Evolutionary conservation across 1,140 invertebrate genomes (phyloP), one percentile per base, ranked within the genome.

Genomic region (Drosophila nannoptera): DNA sequence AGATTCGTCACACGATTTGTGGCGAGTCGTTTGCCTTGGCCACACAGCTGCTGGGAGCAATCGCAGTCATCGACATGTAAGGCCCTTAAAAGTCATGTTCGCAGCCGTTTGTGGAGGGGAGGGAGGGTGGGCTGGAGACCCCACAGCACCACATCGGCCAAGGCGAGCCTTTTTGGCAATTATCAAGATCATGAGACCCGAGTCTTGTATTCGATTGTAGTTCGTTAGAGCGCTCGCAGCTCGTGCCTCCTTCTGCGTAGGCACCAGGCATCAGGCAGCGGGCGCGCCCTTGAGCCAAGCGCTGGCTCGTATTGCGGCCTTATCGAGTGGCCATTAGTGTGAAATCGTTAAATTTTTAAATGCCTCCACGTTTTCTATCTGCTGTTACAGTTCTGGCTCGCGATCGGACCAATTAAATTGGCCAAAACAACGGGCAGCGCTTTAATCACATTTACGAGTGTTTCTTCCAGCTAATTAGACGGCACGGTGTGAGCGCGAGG

Each of bases 51-150:
- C 73, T 69, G 65, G 60, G 32, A 43, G 48, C 77, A 86, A 86
- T 84, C 77, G 74, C 58, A 65, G 42, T 64, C 77, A 84, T 84
- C 80, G 77, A 84, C 82, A 84, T 84, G 81, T 84, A 81, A 77
- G 81, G 81, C 81, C 81, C 81, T 84, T 84, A 84, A 84, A 84
- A 84, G 84, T 62, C 74, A 81, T 84, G 73, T 86, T 56, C 70
- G 54, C 73, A 54, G 61, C 71, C 53, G 54, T 45, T 29, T 14
- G 64, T 35, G 64, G 45, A 52, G 48, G 36, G 63, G 53, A 12
- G 58, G 29, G 40, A 14, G n/a, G 7, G 40, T 14, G 5, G 12
- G 14, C 40, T 7, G 64, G 6, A 43, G 58, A 46, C 59, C 63
- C 52, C 69, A 76, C 77, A 80, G 65, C 16, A 22, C 22, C 22